Base-by-base conservation (phyloP, 2,113 vertebrate species). In the Platichthys stellatus region DNA sequence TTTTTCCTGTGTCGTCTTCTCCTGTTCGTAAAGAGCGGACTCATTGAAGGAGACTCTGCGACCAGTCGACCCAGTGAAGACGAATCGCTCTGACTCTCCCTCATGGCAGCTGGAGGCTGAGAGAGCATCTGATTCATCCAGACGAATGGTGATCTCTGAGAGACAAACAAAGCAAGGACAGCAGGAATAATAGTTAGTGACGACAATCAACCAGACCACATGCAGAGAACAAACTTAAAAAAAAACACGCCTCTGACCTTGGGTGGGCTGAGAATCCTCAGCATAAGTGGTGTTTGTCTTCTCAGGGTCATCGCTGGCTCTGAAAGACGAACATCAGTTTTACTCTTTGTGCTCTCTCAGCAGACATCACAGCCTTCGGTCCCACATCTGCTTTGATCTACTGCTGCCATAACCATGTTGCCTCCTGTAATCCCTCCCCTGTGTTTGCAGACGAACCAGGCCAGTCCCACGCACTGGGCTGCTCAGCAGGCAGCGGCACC, bases 11-110 rank as follows among this genome's bases (percentile, higher is more conserved):
- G 93, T 91, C 78, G 94, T 96, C 88, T 92, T 95, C 93, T 96
- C 88, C 88, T 97, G 96, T 60, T 97, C 95, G 0, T 96, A 97
- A 74, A 98, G 96, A 1, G 97, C 95, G 0, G 96, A 96, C 92
- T 99, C 98, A 0, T 98, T 99, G 93, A 99, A 99, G 85, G 98
- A 99, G 76, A 99, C 98, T 0, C 98, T 94, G 56, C 98, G 95
- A 40, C 95, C 96, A 0, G 94, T 96, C 53, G 95, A 93, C 18
- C 91, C 93, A 3, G 95, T 94, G 77, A 96, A 95, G 72, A 97
- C 94, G 74, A 99, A 98, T 53, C 96, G 92, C 54, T 98, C 96
- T 0, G 94, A 89, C 90, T 97, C 96, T 0, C 76, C 92, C 76
- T 97, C 96, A 2, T 95, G 95, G 81, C 93, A 95, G 79, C 95